Evolutionary conservation across 1,140 invertebrate genomes (phyloP), one percentile per base, ranked within the genome.

Genomic region (Aphaenogaster rudis): DNA sequence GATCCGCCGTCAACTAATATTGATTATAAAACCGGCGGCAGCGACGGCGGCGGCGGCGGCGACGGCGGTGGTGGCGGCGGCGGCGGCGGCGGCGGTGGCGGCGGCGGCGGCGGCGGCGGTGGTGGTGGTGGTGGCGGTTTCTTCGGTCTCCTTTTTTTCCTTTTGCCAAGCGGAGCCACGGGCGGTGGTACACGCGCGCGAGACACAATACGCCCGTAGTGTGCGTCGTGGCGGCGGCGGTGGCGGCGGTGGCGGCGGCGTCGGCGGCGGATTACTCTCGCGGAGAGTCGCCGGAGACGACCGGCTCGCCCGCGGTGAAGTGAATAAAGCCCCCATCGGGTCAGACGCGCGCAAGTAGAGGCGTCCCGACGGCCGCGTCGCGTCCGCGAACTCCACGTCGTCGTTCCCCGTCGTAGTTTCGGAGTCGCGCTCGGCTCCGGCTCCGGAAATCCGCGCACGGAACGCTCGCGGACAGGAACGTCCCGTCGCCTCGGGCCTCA

Each of bases 21-120:
- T 94, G 94, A 94, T 94, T 94, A 92, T 92, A 92, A 93, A 94
- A 94, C 90, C 91, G 86, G 61, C 64, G 86, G 80, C 48, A 69
- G 48, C 57, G n/a, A 59, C 52, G 74, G 28, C 50, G 77, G 78
- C 2, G 81, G 64, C 69, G 86, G 57, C 9, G 78, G 72, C 4
- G 80, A 33, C 13, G 79, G 76, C 15, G 66, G 54, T 2, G 66
- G 54, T 2, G 81, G 64, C 69, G 86, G 57, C 9, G 78, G 72
- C 4, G 80, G 39, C 13, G 79, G 76, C 11, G 66, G 54, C 0
- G 86, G 67, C n/a, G 72, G 72, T 13, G 59, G 48, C n/a, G 74
- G 84, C 66, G 77, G 74, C 36, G 50, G 79, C 8, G 67, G 69
- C 39, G 74, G 76, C 4, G 76, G 61, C 17, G 42, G 84, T 2